Evolutionary conservation across 30 jellyfish, hydroid and myxozoan genomes (phyloP), one percentile per base, ranked within the genome.

Genomic region (Pseudorhiza aurosa): DNA sequence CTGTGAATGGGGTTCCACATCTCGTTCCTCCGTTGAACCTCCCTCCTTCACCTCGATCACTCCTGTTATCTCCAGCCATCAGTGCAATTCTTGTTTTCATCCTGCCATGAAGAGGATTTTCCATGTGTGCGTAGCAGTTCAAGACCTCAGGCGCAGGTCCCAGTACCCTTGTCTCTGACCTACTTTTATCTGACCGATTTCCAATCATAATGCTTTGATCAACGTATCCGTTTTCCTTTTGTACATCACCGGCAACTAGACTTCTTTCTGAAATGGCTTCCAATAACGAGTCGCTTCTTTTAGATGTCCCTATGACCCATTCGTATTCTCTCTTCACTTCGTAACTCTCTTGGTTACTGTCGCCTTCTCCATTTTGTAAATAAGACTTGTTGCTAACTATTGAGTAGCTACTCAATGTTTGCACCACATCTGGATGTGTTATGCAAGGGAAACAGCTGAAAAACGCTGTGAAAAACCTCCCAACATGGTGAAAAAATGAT

Each of bases 371-470:
- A 12, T 12, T 39, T 5, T 39, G 50, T 12, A 39, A 5, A 39
- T 12, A 22, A 8, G 12, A 22, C 5, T 47, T 26, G 25, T 47
- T 26, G 12, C n/a, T 15, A 47, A 6, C n/a, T 21, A 3, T 15
- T 8, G 62, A 47, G n/a, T 47, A 47, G 65, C 22, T 68, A 1
- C 22, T 28, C 47, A 25, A 53, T 7, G 85, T 28, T 14, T 37
- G 71, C 28, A 71, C 85, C 2, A 58, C 72, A 35, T 71, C 85
- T 39, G 72, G 72, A 44, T 47, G 56, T 39, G 35, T 71, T 10
- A 71, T 44, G 53, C 85, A 71, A 59, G 85, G 85, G 17, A 71
- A 47, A 50, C 59, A 71, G 43, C 85, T 71, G 72, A 47, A 50
- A 47, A 71, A 49, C 43, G 69, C 58, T 2, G 59, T 25, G 44